Percentiles rank a stretch among this genome's conserved stretches.
Conservation (phyloP, 2,797 vertebrate genomes). For the Platalea minor region DNA sequence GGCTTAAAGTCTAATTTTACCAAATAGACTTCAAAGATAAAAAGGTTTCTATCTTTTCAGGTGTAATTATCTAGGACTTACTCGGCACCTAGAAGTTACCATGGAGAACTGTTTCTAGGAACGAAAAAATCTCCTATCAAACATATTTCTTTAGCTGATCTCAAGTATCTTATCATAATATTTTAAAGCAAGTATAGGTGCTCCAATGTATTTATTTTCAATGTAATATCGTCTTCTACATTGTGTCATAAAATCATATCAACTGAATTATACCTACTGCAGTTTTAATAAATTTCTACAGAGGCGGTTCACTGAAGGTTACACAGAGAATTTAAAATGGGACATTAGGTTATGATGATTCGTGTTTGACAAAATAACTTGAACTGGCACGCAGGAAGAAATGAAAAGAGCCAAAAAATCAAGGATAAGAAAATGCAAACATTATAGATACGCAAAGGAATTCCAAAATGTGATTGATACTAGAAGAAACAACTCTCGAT, state of each 20-base stretch:
- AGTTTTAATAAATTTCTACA: slow-evolving; percentile 1
- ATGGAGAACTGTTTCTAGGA: background rate
- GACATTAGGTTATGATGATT: background rate
- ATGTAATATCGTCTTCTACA: background rate
- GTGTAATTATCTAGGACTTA: background rate
- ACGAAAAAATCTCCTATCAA: background rate
- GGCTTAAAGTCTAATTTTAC: background rate
- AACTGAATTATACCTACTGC: background rate
- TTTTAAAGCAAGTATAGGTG: background rate
- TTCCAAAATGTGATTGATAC: background rate
- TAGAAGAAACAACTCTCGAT: background rate
- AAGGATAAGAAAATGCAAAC: background rate
- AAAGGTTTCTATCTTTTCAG: background rate
- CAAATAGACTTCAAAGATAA: background rate
- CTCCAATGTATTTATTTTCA: background rate
- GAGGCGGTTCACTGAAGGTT: background rate
- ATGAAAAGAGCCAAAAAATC: background rate
- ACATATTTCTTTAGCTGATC: background rate
- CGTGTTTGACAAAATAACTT: background rate
- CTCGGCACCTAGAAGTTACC: background rate
- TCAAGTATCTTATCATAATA: background rate
- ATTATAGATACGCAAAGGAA: background rate
- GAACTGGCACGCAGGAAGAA: background rate
- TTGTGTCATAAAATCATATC: background rate
- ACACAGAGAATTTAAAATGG: slow-evolving; percentile 4